These are phyloP conservation scores for Mycalesis mineus DNA, from an alignment of 2,888 invertebrate genomes.

Conservation along the genomic window DNA sequence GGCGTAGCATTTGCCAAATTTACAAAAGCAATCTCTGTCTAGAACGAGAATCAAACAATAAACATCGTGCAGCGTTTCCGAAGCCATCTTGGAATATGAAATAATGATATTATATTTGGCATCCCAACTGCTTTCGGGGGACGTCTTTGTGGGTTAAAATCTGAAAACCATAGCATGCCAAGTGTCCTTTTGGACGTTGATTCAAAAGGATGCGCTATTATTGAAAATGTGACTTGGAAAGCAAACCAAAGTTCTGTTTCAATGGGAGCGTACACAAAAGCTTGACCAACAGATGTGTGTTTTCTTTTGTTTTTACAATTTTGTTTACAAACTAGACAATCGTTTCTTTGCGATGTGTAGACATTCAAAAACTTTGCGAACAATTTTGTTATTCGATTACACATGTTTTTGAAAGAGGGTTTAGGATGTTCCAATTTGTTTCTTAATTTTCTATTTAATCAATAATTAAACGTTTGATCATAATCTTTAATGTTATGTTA, in stretches of 20 bases:
- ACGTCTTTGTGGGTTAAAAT: constrained; percentile 41
- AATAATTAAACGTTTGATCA: too few species aligned
- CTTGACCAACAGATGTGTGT: not conserved
- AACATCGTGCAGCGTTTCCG: constrained; percentile 54
- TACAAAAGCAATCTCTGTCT: constrained; percentile 43
- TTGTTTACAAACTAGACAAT: not conserved
- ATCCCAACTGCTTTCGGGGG: constrained; percentile 34
- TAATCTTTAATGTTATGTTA: too few species aligned
- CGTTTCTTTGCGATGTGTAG: too few species aligned
- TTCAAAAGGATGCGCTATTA: constrained; percentile 28
- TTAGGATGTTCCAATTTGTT: too few species aligned
- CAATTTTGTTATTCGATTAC: too few species aligned
- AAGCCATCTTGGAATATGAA: constrained; percentile 55
- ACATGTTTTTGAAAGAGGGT: too few species aligned
- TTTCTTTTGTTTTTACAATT: not conserved
- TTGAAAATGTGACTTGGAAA: constrained; percentile 14
- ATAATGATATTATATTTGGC: constrained; percentile 68
- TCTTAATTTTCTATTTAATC: too few species aligned
- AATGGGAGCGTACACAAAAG: not conserved
- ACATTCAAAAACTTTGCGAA: too few species aligned
- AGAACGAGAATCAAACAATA: constrained; percentile 53
- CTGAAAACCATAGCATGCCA: constrained; percentile 43
- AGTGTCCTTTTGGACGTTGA: constrained; percentile 34
- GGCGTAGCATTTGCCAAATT: constrained; percentile 40
- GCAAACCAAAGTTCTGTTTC: not conserved